Evolutionary conservation across 30 jellyfish, hydroid and myxozoan species (phyloP).

Genomic region (Catostylus mosaicus): DNA sequence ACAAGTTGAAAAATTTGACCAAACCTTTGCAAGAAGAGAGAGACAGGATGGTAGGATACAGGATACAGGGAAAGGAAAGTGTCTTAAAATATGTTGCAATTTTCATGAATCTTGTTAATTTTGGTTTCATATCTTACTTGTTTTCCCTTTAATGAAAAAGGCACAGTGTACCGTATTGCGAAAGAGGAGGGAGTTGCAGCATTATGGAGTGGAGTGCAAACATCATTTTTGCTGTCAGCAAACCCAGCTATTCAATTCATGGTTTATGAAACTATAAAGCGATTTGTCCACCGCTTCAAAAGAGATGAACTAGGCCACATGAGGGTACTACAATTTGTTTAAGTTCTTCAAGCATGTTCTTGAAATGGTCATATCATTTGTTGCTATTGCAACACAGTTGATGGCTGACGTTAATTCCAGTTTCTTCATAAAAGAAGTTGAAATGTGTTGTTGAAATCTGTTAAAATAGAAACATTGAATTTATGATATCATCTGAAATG

Average conservation of each 20-base stretch:
- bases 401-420: neutral
- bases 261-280: slow-evolving; percentile 89
- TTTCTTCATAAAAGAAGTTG: neutral
- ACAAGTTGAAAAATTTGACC: too few species aligned
- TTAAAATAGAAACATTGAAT: too few species aligned
- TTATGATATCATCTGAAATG: too few species aligned
- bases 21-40: too few species aligned
- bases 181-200: slow-evolving; percentile 88
- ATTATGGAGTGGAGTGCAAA: slow-evolving; percentile 91
- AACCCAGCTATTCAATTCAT: slow-evolving; percentile 96
- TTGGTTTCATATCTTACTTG: neutral
- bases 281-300: slow-evolving; percentile 52
- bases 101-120: too few species aligned
- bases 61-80: too few species aligned
- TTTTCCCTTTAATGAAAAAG: slow-evolving; percentile 23
- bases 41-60: too few species aligned
- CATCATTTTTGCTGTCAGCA: slow-evolving; percentile 88
- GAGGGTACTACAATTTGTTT: slow-evolving; percentile 8
- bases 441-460: neutral
- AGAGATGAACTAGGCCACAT: slow-evolving; percentile 23
- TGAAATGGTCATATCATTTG: too few species aligned
- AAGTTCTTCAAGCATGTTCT: neutral
- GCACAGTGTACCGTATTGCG: slow-evolving; percentile 66
- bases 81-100: too few species aligned
- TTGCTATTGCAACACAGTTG: too few species aligned